These are phyloP conservation scores for Phymatocera aterrima DNA, from an alignment of 2,888 invertebrate genomes.

Conservation along the genomic window DNA sequence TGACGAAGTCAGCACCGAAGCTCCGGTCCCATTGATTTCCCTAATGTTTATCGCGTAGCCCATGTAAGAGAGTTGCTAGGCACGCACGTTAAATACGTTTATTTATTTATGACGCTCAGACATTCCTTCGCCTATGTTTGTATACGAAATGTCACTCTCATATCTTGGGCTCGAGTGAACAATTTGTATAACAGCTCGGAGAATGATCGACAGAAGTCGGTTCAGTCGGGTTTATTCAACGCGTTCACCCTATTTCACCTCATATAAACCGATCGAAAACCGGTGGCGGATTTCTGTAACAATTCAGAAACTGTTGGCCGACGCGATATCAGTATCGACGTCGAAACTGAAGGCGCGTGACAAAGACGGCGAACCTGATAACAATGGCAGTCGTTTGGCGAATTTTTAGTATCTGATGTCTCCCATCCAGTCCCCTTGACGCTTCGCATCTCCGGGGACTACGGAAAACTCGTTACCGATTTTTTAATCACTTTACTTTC, in stretches of 20 bases:
- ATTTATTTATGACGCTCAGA: neutral
- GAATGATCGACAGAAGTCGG: neutral
- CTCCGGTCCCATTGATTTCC: conserved; percentile 30
- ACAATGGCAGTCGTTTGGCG: neutral
- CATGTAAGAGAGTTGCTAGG: neutral
- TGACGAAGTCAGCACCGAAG: conserved; percentile 14
- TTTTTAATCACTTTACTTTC: conserved; percentile 63
- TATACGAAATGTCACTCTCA: neutral
- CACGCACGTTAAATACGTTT: neutral
- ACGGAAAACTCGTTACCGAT: conserved; percentile 51
- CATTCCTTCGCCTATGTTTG: neutral
- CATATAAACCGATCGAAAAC: neutral
- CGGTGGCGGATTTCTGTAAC: neutral
- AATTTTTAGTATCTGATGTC: conserved; percentile 1
- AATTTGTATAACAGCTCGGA: neutral
- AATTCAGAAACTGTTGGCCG: neutral
- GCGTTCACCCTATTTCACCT: neutral
- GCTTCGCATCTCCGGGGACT: conserved; percentile 9
- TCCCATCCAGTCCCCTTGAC: neutral
- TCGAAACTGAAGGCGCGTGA: neutral
- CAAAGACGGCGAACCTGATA: neutral
- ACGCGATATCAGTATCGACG: neutral
- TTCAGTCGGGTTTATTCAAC: neutral
- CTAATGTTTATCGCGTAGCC: conserved; percentile 23
- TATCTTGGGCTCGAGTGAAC: neutral